Evolutionary conservation across 2,888 invertebrate species (phyloP), one percentile per base, ranked within the genome.

Genomic region (Drosophila monieri): DNA sequence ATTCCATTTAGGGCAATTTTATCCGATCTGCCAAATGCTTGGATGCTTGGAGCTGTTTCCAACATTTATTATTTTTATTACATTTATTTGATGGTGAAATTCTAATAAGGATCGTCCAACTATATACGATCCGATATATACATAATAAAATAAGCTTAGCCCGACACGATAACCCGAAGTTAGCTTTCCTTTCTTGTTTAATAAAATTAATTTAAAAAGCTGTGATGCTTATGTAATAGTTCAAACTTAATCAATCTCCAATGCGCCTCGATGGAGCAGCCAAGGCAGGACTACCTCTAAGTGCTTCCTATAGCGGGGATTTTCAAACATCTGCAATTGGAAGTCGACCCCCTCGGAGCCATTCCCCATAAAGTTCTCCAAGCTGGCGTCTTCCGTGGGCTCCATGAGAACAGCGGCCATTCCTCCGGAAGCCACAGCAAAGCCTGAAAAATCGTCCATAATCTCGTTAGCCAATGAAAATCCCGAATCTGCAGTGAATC

Each of bases 251-350:
- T 12, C 5, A 5, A 60, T 5, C 39, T 85, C 83, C 25, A 88
- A 65, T 6, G 72, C 75, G 5, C 90, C 90, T n/a, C 80, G 79
- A 60, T 85, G 78, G 27, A 85, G 76, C 25, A 91, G 39, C 89
- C 89, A 91, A 1, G 90, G 90, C 6, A 91, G 23, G 4, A 90
- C 47, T 0, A 44, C 35, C 58, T 86, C 76, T 12, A 90, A 80
- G 49, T 90, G 88, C 48, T 84, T 86, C 0, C 77, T 62, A 66
- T 89, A 91, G 14, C 67, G 67, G 59, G 27, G 76, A 76, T 85
- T 90, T 1, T 74, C 68, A 56, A 71, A 89, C 57, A 90, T 75
- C 14, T 74, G 47, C 44, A 30, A 70, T 53, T 84, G 87, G 10
- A 89, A 84, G 2, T 78, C 56, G 2, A 12, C 49, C 8, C 77